Base-by-base conservation (phyloP, 2,888 invertebrate genomes). In the Mongoloraphidia duomilia region DNA sequence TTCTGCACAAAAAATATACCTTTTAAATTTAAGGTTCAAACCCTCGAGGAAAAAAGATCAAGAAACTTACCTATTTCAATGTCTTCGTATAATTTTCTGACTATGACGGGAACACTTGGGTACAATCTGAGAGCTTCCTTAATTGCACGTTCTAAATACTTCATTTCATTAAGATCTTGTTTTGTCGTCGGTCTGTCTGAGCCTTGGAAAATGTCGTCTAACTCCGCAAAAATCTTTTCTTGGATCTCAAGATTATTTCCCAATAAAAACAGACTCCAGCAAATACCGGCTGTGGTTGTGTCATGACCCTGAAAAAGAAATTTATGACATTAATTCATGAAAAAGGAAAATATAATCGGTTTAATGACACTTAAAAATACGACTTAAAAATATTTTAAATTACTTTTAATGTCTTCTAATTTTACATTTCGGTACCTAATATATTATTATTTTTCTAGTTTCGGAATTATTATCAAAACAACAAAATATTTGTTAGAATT, bases 51-150 rank as follows among this genome's bases (percentile, higher is more conserved):
- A 35, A 12, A 33, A 39, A 3, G 12, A 38, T 10, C 34, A 13
- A 44, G 37, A 41, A 44, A 42, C 50, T 55, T 53, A 65, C 65
- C 64, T 33, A 65, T 51, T 51, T 55, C 53, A 11, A 61, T 53
- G 44, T 63, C 63, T 49, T 63, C 58, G 5, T 53, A 54, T 8
- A 65, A 49, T 26, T 51, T 50, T 49, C 68, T 57, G 3, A 59
- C 60, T n/a, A 68, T 63, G 47, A 63, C 58, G 2, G 66, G 64
- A 5, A 65, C 67, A 49, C 64, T 63, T 1, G 68, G 67, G 52
- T 64, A 67, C 3, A 68, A 53, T 34, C 67, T 54, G 10, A 68
- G 53, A 17, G 63, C 54, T 55, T 68, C 68, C 52, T 67, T 67
- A 39, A 67, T 63, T 13, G 63, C 62, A 41, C 64, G 55, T 46